phyloP scores from a whole-genome alignment of 1,140 invertebrate genomes.

The Aphaenogaster ashmeadi region DNA sequence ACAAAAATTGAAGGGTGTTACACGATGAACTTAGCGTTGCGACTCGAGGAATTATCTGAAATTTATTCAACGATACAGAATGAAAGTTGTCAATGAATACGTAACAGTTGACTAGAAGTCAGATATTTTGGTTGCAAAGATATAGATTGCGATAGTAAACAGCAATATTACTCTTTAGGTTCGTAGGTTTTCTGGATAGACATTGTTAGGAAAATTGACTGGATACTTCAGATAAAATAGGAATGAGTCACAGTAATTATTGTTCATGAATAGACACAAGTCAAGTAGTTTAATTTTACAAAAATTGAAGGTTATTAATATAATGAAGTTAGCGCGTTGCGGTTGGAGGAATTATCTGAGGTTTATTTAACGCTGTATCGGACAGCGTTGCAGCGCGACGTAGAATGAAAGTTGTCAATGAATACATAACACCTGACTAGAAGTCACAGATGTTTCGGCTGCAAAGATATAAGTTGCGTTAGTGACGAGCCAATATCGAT shows the following conservation, averaged over 20 bases:
- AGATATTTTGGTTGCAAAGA: not conserved
- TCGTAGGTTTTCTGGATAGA: not conserved
- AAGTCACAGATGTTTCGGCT: not conserved
- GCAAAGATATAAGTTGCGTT: not conserved
- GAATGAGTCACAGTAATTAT: not conserved
- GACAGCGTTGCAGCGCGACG: not conserved
- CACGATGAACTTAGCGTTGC: not conserved
- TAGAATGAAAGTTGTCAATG: not conserved
- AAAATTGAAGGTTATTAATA: not conserved
- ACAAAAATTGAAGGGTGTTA: not conserved
- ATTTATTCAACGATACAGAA: not conserved
- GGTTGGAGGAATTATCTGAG: not conserved
- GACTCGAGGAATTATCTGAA: not conserved
- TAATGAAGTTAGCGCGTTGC: not conserved
- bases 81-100: not conserved
- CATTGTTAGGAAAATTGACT: not conserved
- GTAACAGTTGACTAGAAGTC: not conserved
- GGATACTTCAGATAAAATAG: not conserved
- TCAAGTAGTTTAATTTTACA: not conserved
- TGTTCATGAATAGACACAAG: not conserved
- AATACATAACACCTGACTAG: not conserved
- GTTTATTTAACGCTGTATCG: not conserved
- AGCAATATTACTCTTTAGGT: no score
- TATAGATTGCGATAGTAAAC: not conserved
- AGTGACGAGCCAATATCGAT: not conserved